Evolutionary conservation across 2,113 vertebrate species (phyloP).

Genomic region (Proteles cristata): DNA sequence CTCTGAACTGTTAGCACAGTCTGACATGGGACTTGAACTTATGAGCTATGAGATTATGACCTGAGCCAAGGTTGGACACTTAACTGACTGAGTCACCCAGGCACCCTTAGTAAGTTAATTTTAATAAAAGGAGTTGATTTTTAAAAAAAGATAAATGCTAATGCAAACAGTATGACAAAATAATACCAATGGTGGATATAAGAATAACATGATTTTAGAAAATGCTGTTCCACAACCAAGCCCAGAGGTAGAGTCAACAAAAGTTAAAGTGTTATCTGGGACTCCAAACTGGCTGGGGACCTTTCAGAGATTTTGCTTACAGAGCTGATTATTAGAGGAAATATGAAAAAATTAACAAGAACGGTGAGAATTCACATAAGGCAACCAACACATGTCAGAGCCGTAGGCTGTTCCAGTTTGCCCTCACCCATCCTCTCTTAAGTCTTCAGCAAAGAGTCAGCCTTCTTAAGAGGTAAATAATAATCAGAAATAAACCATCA

Average conservation of each 20-base stretch:
- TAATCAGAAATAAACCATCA: neutral
- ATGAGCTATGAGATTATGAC: too few species aligned
- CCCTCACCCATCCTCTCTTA: neutral
- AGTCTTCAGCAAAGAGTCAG: neutral
- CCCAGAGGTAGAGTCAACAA: neutral
- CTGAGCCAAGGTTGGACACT: too few species aligned
- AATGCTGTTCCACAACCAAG: neutral
- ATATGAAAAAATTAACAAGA: neutral
- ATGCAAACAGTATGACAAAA: neutral
- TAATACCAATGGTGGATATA: neutral
- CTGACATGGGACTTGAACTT: too few species aligned
- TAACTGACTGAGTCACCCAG: too few species aligned
- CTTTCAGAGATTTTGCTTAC: neutral
- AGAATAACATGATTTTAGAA: neutral
- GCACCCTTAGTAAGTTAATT: neutral
- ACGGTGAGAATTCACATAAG: neutral
- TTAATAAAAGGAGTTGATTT: neutral
- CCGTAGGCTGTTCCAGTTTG: neutral
- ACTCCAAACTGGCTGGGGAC: neutral
- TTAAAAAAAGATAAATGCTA: neutral
- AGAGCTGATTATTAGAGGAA: neutral
- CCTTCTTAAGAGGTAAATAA: neutral
- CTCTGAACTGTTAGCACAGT: too few species aligned
- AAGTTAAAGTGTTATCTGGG: neutral
- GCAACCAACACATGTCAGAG: neutral